Conservation (phyloP, 2,888 invertebrate species). For the Epinotia ramella region DNA sequence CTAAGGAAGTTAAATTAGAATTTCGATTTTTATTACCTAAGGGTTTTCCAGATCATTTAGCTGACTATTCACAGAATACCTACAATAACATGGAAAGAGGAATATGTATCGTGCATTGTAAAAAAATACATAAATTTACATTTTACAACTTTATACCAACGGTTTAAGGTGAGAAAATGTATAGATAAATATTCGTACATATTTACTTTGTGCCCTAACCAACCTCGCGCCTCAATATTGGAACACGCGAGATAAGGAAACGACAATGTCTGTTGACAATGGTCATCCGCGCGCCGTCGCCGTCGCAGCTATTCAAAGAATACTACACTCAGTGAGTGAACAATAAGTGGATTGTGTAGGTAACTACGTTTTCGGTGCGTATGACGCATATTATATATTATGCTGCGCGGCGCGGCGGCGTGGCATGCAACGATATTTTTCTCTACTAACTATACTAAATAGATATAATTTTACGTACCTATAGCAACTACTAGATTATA, state of each 20-base stretch:
- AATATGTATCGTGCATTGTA: no score
- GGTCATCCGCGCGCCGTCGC: constrained; percentile 6
- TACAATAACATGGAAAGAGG: no score
- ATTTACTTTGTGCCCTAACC: neutral
- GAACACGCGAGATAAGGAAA: constrained; percentile 29
- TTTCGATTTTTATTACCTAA: neutral
- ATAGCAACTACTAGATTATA: no score
- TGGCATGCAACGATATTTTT: no score
- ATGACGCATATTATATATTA: no score
- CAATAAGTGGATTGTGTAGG: neutral
- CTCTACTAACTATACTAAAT: no score
- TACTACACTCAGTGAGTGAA: neutral
- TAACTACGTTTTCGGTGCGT: neutral
- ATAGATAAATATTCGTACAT: neutral
- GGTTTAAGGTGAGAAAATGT: neutral
- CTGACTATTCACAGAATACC: no score
- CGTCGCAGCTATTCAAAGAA: constrained; percentile 18
- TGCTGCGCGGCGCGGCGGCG: neutral
- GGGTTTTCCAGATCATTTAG: neutral
- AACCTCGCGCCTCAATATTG: constrained; percentile 21
- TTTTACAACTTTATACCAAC: neutral
- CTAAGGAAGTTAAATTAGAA: neutral
- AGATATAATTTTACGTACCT: no score
- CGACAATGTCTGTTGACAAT: constrained; percentile 28
- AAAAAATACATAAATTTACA: no score